Evolutionary conservation across 1,140 invertebrate genomes (phyloP).

Genomic region (Bathynomus jamesi): DNA sequence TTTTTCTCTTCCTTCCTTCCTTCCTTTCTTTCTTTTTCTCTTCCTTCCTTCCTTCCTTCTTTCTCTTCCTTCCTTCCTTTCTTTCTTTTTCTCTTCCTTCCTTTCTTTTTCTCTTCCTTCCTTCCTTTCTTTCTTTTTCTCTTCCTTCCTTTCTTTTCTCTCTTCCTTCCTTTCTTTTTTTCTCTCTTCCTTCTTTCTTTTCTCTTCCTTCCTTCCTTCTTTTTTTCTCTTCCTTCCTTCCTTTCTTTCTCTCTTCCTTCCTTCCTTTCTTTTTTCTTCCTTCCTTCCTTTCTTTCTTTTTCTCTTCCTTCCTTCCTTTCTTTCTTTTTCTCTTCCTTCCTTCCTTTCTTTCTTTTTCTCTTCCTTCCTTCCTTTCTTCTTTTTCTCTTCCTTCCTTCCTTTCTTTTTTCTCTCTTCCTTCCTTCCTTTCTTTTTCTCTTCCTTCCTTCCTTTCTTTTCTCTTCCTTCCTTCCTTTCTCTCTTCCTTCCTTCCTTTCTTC

Average conservation of each 20-base stretch:
- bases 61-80: neutral
- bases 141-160: neutral
- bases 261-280: neutral
- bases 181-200: neutral
- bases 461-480: neutral
- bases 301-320: neutral
- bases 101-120: neutral
- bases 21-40: slow-evolving; percentile 10
- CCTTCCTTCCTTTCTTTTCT: neutral
- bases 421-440: neutral
- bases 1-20: slow-evolving; percentile 4
- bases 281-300: neutral
- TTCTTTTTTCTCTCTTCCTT: neutral
- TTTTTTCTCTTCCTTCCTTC: neutral
- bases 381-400: neutral
- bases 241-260: neutral
- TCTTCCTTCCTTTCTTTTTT: neutral
- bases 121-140: neutral
- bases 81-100: neutral
- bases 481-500: neutral
- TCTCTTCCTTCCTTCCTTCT: no score
- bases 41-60: neutral
- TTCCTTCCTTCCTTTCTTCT: neutral
- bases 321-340: neutral
- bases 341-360: neutral